A percentile compares a stretch with the other conserved stretches of the same genome.
Evolutionary conservation across 2,888 invertebrate genomes (phyloP).

Genomic region (Heterodera filipjevi): DNA sequence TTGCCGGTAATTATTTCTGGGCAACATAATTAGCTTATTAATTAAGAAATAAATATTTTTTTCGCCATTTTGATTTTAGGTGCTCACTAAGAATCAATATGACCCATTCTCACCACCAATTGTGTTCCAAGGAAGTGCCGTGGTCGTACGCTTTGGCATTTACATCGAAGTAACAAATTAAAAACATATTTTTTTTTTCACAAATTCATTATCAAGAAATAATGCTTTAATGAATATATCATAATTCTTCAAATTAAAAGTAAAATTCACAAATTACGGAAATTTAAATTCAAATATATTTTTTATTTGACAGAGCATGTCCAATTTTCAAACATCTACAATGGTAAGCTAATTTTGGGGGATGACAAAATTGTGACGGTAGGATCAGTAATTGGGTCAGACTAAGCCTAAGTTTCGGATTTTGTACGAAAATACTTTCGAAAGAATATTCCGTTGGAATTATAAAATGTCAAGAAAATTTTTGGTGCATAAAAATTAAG

Average conservation of each 20-base stretch:
- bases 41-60: background rate
- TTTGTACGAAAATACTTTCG: too few species aligned
- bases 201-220: background rate
- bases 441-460: too few species aligned
- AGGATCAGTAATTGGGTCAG: too few species aligned
- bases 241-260: too few species aligned
- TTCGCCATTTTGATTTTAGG: slow-evolving; percentile 1
- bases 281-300: too few species aligned
- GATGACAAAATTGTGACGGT: background rate
- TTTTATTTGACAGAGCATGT: slow-evolving; percentile 46
- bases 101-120: slow-evolving; percentile 63
- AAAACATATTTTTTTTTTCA: background rate
- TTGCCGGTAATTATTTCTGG: slow-evolving; percentile 48
- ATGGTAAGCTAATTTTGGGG: slow-evolving; percentile 50
- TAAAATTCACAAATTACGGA: too few species aligned
- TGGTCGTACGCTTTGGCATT: slow-evolving; percentile 63
- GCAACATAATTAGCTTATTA: background rate
- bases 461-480: too few species aligned
- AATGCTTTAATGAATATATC: too few species aligned
- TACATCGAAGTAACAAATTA: slow-evolving; percentile 55
- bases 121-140: slow-evolving; percentile 57
- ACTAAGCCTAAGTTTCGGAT: too few species aligned
- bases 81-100: slow-evolving; percentile 61
- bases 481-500: too few species aligned
- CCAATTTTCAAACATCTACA: slow-evolving; percentile 63